phyloP scores from a whole-genome alignment of 2,888 invertebrate genomes.

The Amiota minor region DNA sequence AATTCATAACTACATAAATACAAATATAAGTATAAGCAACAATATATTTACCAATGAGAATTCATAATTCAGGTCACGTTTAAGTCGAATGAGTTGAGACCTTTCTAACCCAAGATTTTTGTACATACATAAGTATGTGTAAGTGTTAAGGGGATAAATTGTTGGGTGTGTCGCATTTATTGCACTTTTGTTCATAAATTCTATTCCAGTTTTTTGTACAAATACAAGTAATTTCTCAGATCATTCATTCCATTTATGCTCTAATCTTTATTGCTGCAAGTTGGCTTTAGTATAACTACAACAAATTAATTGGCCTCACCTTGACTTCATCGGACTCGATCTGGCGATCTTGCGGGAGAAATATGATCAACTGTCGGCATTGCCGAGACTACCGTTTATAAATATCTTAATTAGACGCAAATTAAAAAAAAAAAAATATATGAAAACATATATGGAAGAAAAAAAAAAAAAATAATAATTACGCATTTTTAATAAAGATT shows the following conservation, averaged over 20 bases:
- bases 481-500: slow-evolving; percentile 42
- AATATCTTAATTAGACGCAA: slow-evolving; percentile 56
- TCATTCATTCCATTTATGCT: too few relatives aligned
- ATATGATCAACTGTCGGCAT: too few relatives aligned
- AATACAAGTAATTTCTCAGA: too few relatives aligned
- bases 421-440: not conserved
- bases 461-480: slow-evolving; percentile 38
- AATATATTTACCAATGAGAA: too few relatives aligned
- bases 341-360: not conserved
- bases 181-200: too few relatives aligned
- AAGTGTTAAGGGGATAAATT: too few relatives aligned
- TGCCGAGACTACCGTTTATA: slow-evolving; percentile 54
- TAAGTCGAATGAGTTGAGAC: not conserved
- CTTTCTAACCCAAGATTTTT: slow-evolving; percentile 5
- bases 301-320: slow-evolving; percentile 11
- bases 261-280: not conserved
- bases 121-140: not conserved
- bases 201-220: too few relatives aligned
- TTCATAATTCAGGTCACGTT: not conserved
- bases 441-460: too few relatives aligned
- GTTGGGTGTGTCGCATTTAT: too few relatives aligned
- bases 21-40: too few relatives aligned
- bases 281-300: not conserved
- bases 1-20: too few relatives aligned
- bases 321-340: not conserved